Evolutionary conservation across 2,797 vertebrate genomes (phyloP), one percentile per base, ranked within the genome.

Genomic region (Ataeniobius toweri): DNA sequence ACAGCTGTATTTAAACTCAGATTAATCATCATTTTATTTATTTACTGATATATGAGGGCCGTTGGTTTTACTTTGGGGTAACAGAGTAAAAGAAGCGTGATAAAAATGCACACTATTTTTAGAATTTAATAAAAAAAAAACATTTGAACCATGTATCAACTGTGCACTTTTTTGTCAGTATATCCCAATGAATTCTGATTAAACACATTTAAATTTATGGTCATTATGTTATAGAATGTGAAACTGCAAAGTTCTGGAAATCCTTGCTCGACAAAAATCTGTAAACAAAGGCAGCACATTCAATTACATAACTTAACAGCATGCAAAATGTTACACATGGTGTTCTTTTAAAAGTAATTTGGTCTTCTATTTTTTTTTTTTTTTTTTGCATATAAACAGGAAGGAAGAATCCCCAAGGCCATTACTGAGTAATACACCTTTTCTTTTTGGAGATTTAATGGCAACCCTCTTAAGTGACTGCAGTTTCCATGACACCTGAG

Each of bases 401-500:
- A n/a, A 0, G 22, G 1, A 68, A 46, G 12, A 41, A 67, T 41
- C 18, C 20, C 63, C 22, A 12, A 39, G 63, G 63, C 8, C 20
- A 41, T 39, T 67, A 67, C 4, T 67, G 36, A 24, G 20, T 65
- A 14, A 58, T 46, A 24, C 1, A 10, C 24, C 4, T 46, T 58
- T 46, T 26, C 1, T 73, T 9, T 56, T 39, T 41, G 5, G 7
- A 10, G 4, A 39, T 76, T 73, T 73, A 78, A 3, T 1, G 7
- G 7, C 20, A 28, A 2, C 75, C 78, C 77, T 71, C 73, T 5
- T 58, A 69, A 75, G 51, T 24, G 0, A 71, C 71, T 75, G 78
- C 84, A 50, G 81, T 85, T 87, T 84, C 86, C 83, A 82, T 86
- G 82, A 79, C 74, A 82, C 82, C 80, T 78, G 71, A 41, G 46